Percentiles rank a stretch among this genome's conserved stretches.
Conservation (phyloP, 2,888 invertebrate genomes). For the Drosophila kanekoi region DNA sequence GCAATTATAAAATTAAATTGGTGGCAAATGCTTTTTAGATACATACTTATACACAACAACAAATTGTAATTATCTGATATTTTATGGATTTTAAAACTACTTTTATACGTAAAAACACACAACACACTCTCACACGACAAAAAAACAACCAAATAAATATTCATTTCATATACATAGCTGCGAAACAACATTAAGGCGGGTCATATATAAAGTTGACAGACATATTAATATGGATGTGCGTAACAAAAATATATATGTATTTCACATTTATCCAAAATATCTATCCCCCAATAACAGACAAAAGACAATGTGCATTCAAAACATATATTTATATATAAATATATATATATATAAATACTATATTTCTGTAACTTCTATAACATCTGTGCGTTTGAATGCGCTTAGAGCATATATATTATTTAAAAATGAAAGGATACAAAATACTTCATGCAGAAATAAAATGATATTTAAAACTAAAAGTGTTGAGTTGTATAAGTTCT, state of each 20-base stretch:
- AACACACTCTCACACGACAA: conserved; percentile 23
- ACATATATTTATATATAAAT: conserved; percentile 44
- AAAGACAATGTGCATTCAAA: conserved; percentile 56
- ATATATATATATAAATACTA: conserved; percentile 62
- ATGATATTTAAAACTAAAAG: conserved; percentile 65
- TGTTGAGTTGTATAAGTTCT: conserved; percentile 7
- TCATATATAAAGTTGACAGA: conserved; percentile 35
- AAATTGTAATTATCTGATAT: conserved; percentile 76
- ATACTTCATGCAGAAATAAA: conserved; percentile 75
- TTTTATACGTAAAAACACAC: conserved; percentile 73
- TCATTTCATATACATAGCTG: conserved; percentile 59
- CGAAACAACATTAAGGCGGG: conserved; percentile 53
- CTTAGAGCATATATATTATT: conserved; percentile 67
- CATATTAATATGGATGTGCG: conserved; percentile 47
- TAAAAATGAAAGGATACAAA: conserved; percentile 73
- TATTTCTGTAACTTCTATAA: conserved; percentile 77
- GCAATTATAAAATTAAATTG: conserved; percentile 25
- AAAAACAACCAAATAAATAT: conserved; percentile 66
- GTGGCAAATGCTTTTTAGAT: conserved; percentile 72
- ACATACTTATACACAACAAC: conserved; percentile 49
- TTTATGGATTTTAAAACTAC: conserved; percentile 77
- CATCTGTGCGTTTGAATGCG: conserved; percentile 70
- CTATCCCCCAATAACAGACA: conserved; percentile 37
- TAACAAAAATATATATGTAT: conserved; percentile 21
- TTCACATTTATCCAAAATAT: conserved; percentile 44